A percentile compares a stretch with the other conserved stretches of the same genome.
Evolutionary conservation across 2,888 invertebrate species (phyloP).

Genomic region (Leptinotarsa rubiginosa): DNA sequence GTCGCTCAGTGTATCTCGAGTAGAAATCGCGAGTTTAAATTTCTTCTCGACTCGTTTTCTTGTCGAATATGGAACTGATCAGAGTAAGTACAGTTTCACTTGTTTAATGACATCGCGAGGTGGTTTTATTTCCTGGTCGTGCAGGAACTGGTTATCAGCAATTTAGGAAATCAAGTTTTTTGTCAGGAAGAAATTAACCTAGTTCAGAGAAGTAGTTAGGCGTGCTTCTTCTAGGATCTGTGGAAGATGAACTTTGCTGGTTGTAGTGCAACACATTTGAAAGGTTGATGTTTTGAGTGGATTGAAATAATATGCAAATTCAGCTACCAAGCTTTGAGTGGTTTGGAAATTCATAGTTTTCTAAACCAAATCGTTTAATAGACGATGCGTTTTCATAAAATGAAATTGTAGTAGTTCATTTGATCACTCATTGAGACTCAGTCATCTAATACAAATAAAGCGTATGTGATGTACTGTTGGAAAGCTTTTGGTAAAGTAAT

Average conservation of each 20-base stretch:
- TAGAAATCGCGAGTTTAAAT: conserved; percentile 21
- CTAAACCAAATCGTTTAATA: too few species aligned
- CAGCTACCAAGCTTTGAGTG: too few species aligned
- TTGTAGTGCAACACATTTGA: too few species aligned
- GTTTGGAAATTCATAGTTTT: too few species aligned
- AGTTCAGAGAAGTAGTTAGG: neutral
- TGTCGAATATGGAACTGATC: conserved; percentile 30
- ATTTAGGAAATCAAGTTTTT: neutral
- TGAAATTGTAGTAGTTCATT: too few species aligned
- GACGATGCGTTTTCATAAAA: too few species aligned
- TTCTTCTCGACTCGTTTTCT: conserved; percentile 18
- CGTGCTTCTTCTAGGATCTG: neutral
- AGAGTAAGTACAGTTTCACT: conserved; percentile 35
- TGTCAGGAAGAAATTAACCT: neutral
- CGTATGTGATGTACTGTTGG: too few species aligned
- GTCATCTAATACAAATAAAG: too few species aligned
- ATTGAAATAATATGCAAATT: too few species aligned
- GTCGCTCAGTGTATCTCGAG: conserved; percentile 16
- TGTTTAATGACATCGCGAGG: neutral
- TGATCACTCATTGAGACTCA: too few species aligned
- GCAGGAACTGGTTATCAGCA: neutral
- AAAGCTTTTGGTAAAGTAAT: too few species aligned
- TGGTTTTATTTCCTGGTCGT: neutral
- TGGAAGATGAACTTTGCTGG: neutral
- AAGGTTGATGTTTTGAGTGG: too few species aligned